Base-by-base conservation (phyloP, 2,888 invertebrate species). In the Plebejus anna region DNA sequence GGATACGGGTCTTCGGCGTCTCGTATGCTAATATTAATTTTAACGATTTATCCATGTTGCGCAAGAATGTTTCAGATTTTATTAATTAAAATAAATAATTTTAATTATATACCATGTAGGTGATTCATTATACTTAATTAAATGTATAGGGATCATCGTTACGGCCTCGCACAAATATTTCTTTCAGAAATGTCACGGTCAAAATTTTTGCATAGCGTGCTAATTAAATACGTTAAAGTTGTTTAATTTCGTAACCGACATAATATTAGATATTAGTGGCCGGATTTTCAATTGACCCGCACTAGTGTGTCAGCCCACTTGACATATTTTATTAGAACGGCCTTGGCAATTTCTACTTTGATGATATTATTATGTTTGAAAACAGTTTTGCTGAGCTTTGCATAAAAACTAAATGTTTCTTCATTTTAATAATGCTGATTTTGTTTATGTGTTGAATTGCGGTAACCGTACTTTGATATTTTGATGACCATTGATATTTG, bases 241-340 rank as follows among this genome's bases (percentile, higher is more conserved):
- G 73, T 73, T 55, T 28, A 73, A 51, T 73, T 73, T 72, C 72
- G 47, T 42, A 72, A 72, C 72, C 72, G 28, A 55, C 28, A 32
- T 66, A 66, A 66, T 51, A 73, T 73, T 55, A 73, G 32, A 66
- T 51, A 73, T 73, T 55, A 73, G 32, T 28, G 55, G 51, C 73
- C 51, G 51, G 55, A 55, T 47, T 47, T 47, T 42, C 72, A 11
- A 73, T 73, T 73, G 73, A 73, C 73, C 73, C 73, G 73, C 73
- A 73, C 55, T 73, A 55, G 73, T 73, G 55, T 73, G 73, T 73
- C 73, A 72, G 72, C 47, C 22, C 47, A 72, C 72, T 72, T 72
- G 72, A 72, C 72, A 72, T 47, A 72, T 72, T 72, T 72, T 72
- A 72, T 72, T 72, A 47, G 72, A 72, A 72, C 47, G 47, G 73